phyloP scores from a whole-genome alignment of 2,797 vertebrate species.

The Xenopus petersii region DNA sequence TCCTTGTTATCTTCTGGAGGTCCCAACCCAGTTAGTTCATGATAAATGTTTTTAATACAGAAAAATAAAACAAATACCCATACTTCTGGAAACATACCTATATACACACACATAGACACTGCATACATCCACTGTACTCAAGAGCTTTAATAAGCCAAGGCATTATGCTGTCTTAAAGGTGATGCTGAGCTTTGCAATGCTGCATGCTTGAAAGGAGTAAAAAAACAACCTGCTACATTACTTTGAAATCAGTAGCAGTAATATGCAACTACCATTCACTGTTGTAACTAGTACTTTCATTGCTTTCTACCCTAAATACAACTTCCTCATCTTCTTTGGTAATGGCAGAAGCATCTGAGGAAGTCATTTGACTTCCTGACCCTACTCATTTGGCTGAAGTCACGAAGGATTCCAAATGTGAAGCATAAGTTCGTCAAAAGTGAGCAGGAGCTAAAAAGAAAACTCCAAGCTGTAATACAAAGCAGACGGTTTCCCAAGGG shows the following conservation, averaged over 20 bases:
- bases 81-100: no score
- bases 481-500: slow-evolving; percentile 79
- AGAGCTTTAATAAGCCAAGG: no score
- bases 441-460: slow-evolving; percentile 65
- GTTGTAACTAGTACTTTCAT: slow-evolving; percentile 52
- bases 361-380: slow-evolving; percentile 73
- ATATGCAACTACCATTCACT: slow-evolving; percentile 58
- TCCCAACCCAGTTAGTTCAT: no score
- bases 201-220: no score
- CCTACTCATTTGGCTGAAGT: slow-evolving; percentile 73
- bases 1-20: no score
- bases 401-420: slow-evolving; percentile 75
- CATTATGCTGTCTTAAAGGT: no score
- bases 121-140: no score
- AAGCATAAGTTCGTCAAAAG: slow-evolving; percentile 80
- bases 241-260: slow-evolving; percentile 50
- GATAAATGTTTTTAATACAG: no score
- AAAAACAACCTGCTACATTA: slow-evolving; percentile 60
- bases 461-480: slow-evolving; percentile 72
- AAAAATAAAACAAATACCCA: no score
- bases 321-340: slow-evolving; percentile 51
- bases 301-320: slow-evolving; percentile 43
- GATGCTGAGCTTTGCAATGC: no score
- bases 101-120: no score
- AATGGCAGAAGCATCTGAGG: slow-evolving; percentile 72